phyloP scores from a whole-genome alignment of 30 jellyfish, hydroid and myxozoan species.

The Turritopsis dohrnii region DNA sequence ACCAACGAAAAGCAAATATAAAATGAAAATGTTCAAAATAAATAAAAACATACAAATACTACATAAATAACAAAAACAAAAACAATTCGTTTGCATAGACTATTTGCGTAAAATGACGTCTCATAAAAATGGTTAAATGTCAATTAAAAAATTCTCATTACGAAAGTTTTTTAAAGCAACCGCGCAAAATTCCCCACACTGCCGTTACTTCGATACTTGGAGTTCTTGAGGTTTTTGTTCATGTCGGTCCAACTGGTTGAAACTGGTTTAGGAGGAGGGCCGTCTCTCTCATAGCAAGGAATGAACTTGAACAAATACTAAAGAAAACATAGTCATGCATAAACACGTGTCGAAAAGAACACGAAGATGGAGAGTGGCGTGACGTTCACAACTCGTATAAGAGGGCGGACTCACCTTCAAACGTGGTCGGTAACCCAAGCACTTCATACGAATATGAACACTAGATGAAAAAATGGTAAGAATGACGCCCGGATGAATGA shows the following conservation, averaged over 20 bases:
- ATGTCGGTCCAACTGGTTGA: background rate
- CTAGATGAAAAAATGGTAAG: constrained; percentile 18
- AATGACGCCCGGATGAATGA: background rate
- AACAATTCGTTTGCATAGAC: too few species aligned
- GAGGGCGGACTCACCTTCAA: constrained; percentile 33
- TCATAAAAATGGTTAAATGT: background rate
- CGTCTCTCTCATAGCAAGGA: constrained; percentile 11
- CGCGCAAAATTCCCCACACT: background rate
- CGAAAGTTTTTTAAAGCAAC: background rate
- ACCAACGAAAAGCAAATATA: too few species aligned
- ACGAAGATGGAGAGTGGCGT: background rate
- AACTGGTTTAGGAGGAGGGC: background rate
- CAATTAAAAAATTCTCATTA: background rate
- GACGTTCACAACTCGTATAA: background rate
- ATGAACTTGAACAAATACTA: constrained; percentile 14
- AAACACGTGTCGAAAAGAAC: background rate
- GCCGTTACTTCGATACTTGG: background rate
- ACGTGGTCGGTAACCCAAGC: constrained; percentile 52
- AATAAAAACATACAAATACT: too few species aligned
- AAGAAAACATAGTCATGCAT: background rate
- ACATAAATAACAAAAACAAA: too few species aligned
- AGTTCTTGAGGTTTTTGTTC: background rate
- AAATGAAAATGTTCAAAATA: too few species aligned
- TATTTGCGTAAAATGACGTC: background rate
- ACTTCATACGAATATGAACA: constrained; percentile 53